Evolutionary conservation across 2,888 invertebrate genomes (phyloP).

Genomic region (Synergus gifuensis): DNA sequence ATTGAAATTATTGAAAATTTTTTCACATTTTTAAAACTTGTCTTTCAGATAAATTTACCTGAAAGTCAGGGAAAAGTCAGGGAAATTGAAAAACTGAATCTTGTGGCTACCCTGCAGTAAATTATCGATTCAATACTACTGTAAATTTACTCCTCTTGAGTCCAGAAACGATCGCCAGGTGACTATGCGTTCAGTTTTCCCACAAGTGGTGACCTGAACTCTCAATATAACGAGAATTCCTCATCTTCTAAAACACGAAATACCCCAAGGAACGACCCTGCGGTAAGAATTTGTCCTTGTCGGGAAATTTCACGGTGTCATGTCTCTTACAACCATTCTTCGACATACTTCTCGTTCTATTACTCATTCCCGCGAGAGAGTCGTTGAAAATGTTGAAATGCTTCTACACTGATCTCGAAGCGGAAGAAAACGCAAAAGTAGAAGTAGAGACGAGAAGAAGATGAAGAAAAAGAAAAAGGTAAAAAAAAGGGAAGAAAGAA

Average conservation of each 20-base stretch:
- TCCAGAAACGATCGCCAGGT: not conserved
- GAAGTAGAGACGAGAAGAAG: not conserved
- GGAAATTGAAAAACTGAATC: too few relatives aligned
- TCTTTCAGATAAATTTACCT: too few relatives aligned
- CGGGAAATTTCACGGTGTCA: slow-evolving; percentile 21
- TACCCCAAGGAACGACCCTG: slow-evolving; percentile 11
- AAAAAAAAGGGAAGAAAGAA: not conserved
- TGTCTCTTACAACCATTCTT: slow-evolving; percentile 36
- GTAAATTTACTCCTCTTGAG: not conserved
- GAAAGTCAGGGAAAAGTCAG: too few relatives aligned
- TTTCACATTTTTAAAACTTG: too few relatives aligned
- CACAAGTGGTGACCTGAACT: not conserved
- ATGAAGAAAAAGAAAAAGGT: not conserved
- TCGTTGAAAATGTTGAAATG: slow-evolving; percentile 28
- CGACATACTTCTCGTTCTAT: slow-evolving; percentile 26
- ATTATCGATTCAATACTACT: too few relatives aligned
- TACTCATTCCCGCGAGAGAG: slow-evolving; percentile 33
- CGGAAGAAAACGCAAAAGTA: slow-evolving; percentile 24
- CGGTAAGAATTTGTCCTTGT: slow-evolving; percentile 19
- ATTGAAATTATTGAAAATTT: too few relatives aligned
- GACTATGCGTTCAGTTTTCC: not conserved
- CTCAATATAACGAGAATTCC: slow-evolving; percentile 12
- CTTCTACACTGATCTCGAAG: slow-evolving; percentile 8
- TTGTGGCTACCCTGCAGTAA: too few relatives aligned
- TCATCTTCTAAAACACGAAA: slow-evolving; percentile 28